Conservation (phyloP, 2,797 vertebrate species). For the Acrossocheilus fasciatus region DNA sequence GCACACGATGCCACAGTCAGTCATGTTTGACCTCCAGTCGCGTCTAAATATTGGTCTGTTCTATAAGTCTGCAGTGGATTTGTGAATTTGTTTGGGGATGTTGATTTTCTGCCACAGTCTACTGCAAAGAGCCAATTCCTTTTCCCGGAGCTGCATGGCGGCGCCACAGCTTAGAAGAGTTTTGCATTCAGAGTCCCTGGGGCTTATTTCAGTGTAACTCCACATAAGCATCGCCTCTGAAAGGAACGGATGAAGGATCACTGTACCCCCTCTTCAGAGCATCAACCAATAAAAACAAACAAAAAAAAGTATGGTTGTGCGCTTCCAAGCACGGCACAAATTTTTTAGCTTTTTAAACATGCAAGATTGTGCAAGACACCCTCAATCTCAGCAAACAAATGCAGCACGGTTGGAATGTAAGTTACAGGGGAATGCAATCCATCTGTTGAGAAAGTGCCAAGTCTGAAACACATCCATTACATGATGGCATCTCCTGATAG, state of each 20-base stretch:
- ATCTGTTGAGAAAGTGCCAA: conserved; percentile 44
- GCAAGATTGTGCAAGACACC: conserved; percentile 43
- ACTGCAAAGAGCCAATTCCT: conserved; percentile 38
- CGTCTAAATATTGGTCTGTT: conserved; percentile 25
- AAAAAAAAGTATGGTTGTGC: conserved; percentile 14
- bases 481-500: conserved; percentile 20
- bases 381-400: conserved; percentile 39
- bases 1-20: conserved; percentile 37
- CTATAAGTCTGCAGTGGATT: conserved; percentile 42
- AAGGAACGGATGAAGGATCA: conserved; percentile 45
- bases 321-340: conserved; percentile 28
- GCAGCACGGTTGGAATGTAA: conserved; percentile 39
- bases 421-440: conserved; percentile 45
- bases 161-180: conserved; percentile 53
- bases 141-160: conserved; percentile 40
- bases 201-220: conserved; percentile 48
- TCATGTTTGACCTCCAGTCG: conserved; percentile 41
- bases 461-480: conserved; percentile 39
- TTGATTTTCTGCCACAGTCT: conserved; percentile 53
- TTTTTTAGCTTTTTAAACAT: conserved; percentile 20
- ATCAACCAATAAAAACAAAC: conserved; percentile 32
- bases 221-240: conserved; percentile 38
- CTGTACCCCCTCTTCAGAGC: conserved; percentile 16
- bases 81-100: conserved; percentile 49
- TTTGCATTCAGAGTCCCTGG: conserved; percentile 50